A percentile compares a stretch with the other conserved stretches of the same genome.
These are phyloP conservation scores for Sebastes melanostomus DNA, from an alignment of 2,797 vertebrate genomes.

Conservation along the genomic window DNA sequence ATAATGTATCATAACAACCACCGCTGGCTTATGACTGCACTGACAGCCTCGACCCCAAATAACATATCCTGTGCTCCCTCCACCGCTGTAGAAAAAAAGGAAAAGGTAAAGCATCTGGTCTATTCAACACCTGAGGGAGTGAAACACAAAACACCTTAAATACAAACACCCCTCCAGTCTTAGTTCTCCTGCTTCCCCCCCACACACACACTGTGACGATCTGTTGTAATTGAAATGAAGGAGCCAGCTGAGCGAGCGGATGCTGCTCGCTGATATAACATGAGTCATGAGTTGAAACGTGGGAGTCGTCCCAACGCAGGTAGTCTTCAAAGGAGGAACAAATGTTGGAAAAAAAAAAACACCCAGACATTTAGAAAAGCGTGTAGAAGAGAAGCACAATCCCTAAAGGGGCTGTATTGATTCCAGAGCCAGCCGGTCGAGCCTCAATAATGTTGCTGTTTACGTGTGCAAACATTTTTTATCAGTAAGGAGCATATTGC, in stretches of 20 bases:
- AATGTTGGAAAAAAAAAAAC: slow-evolving; percentile 18
- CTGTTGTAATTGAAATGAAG: slow-evolving; percentile 27
- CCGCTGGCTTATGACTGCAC: not conserved
- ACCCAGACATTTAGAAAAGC: slow-evolving; percentile 7
- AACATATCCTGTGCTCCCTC: not conserved
- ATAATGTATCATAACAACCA: slow-evolving; percentile 18
- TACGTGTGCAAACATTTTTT: slow-evolving; percentile 35
- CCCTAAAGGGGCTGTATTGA: slow-evolving; percentile 27
- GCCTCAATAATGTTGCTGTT: slow-evolving; percentile 5
- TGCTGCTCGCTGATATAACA: slow-evolving; percentile 19
- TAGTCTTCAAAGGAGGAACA: slow-evolving; percentile 20
- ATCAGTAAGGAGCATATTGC: slow-evolving; percentile 39
- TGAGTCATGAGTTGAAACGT: slow-evolving; percentile 20
- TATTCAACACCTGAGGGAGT: not conserved
- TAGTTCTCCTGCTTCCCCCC: not conserved
- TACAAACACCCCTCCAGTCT: not conserved
- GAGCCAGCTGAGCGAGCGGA: slow-evolving; percentile 13
- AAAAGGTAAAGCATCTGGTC: not conserved
- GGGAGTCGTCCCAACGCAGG: slow-evolving; percentile 6
- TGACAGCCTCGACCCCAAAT: not conserved
- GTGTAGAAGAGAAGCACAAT: slow-evolving; percentile 6
- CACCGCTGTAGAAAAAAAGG: not conserved
- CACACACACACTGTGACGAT: not conserved
- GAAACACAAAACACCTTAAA: not conserved
- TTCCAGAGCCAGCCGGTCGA: slow-evolving; percentile 19